phyloP scores from a whole-genome alignment of 2,113 vertebrate genomes.

The Grantiella picta region DNA sequence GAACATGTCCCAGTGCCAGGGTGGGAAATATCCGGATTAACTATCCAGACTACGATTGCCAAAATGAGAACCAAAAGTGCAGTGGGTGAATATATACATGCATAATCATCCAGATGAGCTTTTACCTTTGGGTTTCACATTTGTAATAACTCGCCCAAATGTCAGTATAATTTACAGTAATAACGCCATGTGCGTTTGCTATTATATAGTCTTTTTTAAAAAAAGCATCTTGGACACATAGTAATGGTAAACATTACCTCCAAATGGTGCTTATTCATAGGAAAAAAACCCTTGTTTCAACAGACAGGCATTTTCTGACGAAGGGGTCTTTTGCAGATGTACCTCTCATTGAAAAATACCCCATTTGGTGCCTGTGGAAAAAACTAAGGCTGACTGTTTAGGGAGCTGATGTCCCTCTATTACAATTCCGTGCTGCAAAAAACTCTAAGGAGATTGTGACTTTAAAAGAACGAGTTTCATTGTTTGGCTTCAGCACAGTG shows the following conservation, averaged over 20 bases:
- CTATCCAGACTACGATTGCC: background rate
- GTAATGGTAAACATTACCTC: background rate
- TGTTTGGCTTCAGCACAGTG: conserved; percentile 7
- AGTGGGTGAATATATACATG: background rate
- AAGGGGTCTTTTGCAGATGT: background rate
- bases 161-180: background rate
- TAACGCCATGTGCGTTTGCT: background rate
- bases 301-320: background rate
- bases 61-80: background rate
- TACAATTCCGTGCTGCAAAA: background rate
- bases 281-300: background rate
- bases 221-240: background rate
- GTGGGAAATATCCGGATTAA: background rate
- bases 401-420: background rate
- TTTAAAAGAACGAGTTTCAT: background rate
- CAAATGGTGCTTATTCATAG: background rate
- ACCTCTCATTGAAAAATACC: background rate
- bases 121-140: conserved; percentile 9
- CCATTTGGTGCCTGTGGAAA: background rate
- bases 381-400: background rate
- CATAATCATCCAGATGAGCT: background rate
- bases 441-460: background rate
- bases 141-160: background rate
- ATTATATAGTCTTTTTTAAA: background rate
- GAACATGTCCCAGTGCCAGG: background rate